Conservation (phyloP, 2,797 vertebrate genomes). For the Onychomys arenicola region DNA sequence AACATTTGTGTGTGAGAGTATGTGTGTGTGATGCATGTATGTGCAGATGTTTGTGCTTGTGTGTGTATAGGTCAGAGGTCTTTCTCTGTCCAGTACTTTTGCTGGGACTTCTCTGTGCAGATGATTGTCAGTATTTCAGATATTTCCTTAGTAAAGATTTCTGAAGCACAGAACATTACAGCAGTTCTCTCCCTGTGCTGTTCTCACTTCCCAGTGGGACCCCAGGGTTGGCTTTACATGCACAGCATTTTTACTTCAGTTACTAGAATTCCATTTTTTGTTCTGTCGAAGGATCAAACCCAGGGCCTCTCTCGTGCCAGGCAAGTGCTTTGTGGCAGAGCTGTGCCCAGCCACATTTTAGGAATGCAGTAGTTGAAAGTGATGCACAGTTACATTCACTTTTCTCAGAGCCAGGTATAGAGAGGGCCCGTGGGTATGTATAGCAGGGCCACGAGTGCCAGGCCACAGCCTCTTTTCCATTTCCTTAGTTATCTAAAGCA, state of each 20-base stretch:
- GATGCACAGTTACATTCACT: neutral
- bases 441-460: no score
- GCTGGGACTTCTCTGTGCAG: neutral
- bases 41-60: neutral
- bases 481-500: neutral
- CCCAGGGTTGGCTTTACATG: neutral
- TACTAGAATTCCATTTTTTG: neutral
- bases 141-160: slow-evolving; percentile 31
- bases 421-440: neutral
- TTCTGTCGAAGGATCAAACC: neutral
- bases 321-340: neutral
- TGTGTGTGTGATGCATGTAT: no score
- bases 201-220: neutral
- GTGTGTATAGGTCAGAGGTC: neutral
- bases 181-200: neutral
- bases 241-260: neutral
- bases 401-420: neutral
- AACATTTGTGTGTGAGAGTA: no score
- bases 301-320: neutral
- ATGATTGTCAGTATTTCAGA: neutral
- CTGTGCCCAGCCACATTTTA: neutral
- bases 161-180: neutral
- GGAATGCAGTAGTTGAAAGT: slow-evolving; percentile 19
- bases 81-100: neutral
- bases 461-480: neutral